These are phyloP conservation scores for Cotesia vestalis DNA, from an alignment of 1,140 invertebrate species.

Conservation along the genomic window DNA sequence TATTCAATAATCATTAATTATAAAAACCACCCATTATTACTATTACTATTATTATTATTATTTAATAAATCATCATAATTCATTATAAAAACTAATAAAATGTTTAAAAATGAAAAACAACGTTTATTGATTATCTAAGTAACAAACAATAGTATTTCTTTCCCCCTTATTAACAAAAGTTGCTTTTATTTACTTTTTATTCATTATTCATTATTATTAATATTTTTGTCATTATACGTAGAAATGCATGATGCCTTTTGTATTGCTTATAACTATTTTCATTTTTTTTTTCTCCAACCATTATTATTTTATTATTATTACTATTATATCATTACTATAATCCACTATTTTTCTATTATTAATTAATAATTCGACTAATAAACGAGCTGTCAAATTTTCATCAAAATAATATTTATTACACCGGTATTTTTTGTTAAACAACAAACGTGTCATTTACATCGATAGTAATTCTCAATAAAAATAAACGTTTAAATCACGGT, in stretches of 20 bases:
- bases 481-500: too few species aligned
- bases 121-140: conserved; percentile 65
- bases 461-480: too few species aligned
- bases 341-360: background rate
- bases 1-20: background rate
- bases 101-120: conserved; percentile 64
- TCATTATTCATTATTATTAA: conserved; percentile 8
- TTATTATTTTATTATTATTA: conserved; percentile 13
- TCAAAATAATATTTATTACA: background rate
- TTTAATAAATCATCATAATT: conserved; percentile 7
- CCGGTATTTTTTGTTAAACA: background rate
- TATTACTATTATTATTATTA: conserved; percentile 9
- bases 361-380: conserved; percentile 42
- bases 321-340: conserved; percentile 16
- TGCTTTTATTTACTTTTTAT: conserved; percentile 36
- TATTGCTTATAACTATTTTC: conserved; percentile 23
- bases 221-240: conserved; percentile 38
- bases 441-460: too few species aligned
- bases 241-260: conserved; percentile 36
- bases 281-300: conserved; percentile 21
- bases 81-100: conserved; percentile 66
- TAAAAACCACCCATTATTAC: conserved; percentile 8
- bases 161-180: conserved; percentile 41
- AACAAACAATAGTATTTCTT: conserved; percentile 66
- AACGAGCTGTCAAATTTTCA: conserved; percentile 17